Percentiles rank a stretch among this genome's conserved stretches.
Evolutionary conservation across 2,888 invertebrate genomes (phyloP).

Genomic region (Hoplodrina ambigua): DNA sequence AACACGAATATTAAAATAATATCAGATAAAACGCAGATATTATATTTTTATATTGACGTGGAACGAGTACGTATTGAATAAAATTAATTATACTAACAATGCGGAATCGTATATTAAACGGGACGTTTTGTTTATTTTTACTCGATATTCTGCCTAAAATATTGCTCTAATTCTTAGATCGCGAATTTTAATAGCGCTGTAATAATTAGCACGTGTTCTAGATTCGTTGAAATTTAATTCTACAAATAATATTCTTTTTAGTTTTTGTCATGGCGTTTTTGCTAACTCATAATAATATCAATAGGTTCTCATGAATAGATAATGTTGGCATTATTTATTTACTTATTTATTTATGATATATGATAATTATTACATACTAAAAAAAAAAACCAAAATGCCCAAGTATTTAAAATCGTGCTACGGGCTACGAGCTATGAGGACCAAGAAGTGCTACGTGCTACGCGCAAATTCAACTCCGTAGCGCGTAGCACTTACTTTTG

Average conservation of each 20-base stretch:
- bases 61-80: slow-evolving; percentile 26
- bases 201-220: slow-evolving; percentile 8
- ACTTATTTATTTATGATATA: too few species aligned
- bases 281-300: neutral
- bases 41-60: slow-evolving; percentile 2
- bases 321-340: too few species aligned
- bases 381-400: neutral
- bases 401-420: slow-evolving; percentile 4
- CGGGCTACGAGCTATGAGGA: slow-evolving; percentile 31
- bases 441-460: slow-evolving; percentile 35
- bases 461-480: slow-evolving; percentile 22
- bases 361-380: neutral
- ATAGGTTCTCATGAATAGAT: too few species aligned
- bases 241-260: too few species aligned
- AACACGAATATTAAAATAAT: slow-evolving; percentile 17
- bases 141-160: slow-evolving; percentile 36
- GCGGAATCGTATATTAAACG: slow-evolving; percentile 12
- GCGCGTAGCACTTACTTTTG: slow-evolving; percentile 27
- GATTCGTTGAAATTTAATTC: slow-evolving; percentile 15
- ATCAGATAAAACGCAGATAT: slow-evolving; percentile 21
- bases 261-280: neutral
- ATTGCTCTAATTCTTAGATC: slow-evolving; percentile 37
- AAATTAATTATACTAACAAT: slow-evolving; percentile 47
- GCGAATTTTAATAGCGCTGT: slow-evolving; percentile 18
- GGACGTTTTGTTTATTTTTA: slow-evolving; percentile 46